phyloP scores from a whole-genome alignment of 2,113 vertebrate genomes.

The Sinocyclocheilus grahami region DNA sequence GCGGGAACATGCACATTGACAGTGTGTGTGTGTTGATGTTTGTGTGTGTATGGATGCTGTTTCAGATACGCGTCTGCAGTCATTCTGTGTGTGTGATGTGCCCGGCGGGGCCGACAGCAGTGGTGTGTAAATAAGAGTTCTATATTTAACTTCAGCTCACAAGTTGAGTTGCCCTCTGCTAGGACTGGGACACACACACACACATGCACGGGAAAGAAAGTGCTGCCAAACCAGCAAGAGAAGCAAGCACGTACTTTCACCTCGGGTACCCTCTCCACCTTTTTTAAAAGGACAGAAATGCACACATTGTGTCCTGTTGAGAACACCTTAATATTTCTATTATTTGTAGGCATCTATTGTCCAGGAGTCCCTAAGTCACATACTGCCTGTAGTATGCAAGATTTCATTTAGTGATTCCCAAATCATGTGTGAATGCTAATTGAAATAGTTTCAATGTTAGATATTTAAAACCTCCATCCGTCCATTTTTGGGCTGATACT shows the following conservation, averaged over 20 bases:
- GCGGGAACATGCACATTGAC: slow-evolving; percentile 43
- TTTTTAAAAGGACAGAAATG: neutral
- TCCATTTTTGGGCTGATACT: neutral
- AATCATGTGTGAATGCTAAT: too few species aligned
- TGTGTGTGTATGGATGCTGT: slow-evolving; percentile 23
- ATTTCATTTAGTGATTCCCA: neutral
- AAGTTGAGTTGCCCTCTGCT: slow-evolving; percentile 38
- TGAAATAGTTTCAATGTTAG: too few species aligned
- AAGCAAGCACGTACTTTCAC: neutral
- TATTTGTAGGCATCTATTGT: neutral
- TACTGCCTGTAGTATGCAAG: neutral
- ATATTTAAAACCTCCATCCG: too few species aligned
- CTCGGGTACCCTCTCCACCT: neutral
- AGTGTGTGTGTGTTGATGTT: neutral
- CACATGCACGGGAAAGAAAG: neutral
- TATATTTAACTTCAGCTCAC: slow-evolving; percentile 52
- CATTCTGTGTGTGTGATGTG: slow-evolving; percentile 36
- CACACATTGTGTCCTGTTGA: neutral
- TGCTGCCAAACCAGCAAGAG: neutral
- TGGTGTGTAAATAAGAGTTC: slow-evolving; percentile 55
- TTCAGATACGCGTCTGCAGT: slow-evolving; percentile 24
- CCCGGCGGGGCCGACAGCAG: slow-evolving; percentile 25
- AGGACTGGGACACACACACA: slow-evolving; percentile 1
- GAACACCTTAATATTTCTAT: neutral
- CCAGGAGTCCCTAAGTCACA: neutral